Conservation (phyloP, 2,113 vertebrate species). For the Actenoides hombroni region DNA sequence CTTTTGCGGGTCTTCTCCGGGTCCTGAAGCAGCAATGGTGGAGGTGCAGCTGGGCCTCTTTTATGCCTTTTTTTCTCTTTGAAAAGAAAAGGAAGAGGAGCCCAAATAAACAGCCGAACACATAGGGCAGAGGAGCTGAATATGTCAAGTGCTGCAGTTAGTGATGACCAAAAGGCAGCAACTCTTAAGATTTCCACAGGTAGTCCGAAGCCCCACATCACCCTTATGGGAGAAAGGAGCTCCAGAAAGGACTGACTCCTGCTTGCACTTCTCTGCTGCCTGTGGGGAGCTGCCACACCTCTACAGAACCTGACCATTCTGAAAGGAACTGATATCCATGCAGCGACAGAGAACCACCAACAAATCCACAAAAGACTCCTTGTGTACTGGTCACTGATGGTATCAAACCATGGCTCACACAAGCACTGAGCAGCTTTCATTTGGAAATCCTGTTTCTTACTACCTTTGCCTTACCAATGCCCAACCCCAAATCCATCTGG, state of each 20-base stretch:
- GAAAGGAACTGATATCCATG: neutral
- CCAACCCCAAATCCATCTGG: neutral
- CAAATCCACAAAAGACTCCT: neutral
- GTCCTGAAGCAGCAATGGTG: conserved; percentile 84
- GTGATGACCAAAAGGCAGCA: neutral
- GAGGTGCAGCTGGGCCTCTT: conserved; percentile 67
- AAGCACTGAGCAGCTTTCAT: neutral
- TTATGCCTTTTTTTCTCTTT: conserved; percentile 78
- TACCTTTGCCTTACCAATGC: neutral
- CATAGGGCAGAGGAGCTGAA: neutral
- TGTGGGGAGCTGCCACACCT: neutral
- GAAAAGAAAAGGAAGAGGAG: neutral
- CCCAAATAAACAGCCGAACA: neutral
- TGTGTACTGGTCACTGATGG: neutral
- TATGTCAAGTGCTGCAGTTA: neutral
- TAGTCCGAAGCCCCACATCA: neutral
- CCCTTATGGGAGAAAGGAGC: neutral
- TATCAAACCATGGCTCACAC: neutral
- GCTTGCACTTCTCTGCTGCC: neutral
- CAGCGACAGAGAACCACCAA: neutral
- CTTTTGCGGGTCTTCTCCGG: conserved; percentile 63
- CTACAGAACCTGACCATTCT: neutral
- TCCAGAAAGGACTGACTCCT: neutral
- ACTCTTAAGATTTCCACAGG: neutral
- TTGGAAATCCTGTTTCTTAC: neutral